Evolutionary conservation across 2,888 invertebrate species (phyloP).

Genomic region (Exephanes ischioxanthus): DNA sequence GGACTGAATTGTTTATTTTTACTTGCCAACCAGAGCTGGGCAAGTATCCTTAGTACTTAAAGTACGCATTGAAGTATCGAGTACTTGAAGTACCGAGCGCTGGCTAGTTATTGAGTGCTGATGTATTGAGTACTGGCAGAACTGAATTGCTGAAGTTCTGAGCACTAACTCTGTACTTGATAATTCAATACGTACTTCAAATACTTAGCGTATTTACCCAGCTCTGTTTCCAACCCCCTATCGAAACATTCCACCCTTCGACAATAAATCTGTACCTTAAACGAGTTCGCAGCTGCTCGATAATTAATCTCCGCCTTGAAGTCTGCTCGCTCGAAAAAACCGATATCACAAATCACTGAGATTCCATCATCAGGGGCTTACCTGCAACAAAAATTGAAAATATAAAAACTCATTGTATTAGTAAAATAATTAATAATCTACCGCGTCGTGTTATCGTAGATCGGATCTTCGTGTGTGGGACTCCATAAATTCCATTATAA

Average conservation of each 20-base stretch:
- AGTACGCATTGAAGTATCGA: no score
- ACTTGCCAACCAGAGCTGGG: not conserved
- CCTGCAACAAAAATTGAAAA: slow-evolving; percentile 72
- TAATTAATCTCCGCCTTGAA: not conserved
- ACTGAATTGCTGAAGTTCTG: no score
- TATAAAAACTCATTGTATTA: not conserved
- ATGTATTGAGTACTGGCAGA: no score
- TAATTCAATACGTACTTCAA: no score
- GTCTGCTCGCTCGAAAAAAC: not conserved
- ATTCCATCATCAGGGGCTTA: slow-evolving; percentile 68
- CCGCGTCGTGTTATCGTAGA: slow-evolving; percentile 24
- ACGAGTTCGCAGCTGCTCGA: not conserved
- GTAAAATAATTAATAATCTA: slow-evolving; percentile 20
- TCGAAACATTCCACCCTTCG: not conserved
- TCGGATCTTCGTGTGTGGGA: slow-evolving; percentile 9
- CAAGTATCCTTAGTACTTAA: no score
- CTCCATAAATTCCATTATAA: slow-evolving; percentile 1
- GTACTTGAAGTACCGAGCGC: no score
- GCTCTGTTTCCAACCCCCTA: not conserved
- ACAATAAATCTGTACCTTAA: slow-evolving; percentile 27
- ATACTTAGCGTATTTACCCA: no score
- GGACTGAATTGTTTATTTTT: slow-evolving; percentile 13
- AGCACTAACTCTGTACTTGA: no score
- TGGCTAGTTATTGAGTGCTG: no score
- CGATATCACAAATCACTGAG: slow-evolving; percentile 26